These are phyloP conservation scores for Calameuta idolon DNA, from an alignment of 2,888 invertebrate species.

Conservation along the genomic window DNA sequence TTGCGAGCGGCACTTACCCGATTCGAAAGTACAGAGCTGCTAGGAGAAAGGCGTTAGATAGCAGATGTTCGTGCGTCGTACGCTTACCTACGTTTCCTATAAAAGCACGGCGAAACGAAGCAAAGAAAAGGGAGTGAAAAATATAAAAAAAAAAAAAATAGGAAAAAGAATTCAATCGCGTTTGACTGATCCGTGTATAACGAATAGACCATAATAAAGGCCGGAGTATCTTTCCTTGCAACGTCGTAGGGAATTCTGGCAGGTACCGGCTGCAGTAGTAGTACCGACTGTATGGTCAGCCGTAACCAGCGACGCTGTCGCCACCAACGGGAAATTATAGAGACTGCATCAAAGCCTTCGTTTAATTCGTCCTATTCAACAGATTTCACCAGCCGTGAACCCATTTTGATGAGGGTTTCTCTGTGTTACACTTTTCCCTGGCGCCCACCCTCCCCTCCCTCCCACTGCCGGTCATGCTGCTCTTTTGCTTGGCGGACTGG, in stretches of 20 bases:
- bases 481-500: background rate
- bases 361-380: slow-evolving; percentile 51
- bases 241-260: background rate
- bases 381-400: slow-evolving; percentile 39
- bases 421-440: background rate
- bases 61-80: background rate
- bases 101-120: background rate
- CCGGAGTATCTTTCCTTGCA: background rate
- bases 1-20: background rate
- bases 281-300: background rate
- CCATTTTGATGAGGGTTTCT: slow-evolving; percentile 40
- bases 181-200: background rate
- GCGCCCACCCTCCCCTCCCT: background rate
- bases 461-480: background rate
- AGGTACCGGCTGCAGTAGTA: background rate
- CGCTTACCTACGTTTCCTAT: background rate
- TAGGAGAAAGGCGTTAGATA: background rate
- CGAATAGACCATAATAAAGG: background rate
- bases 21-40: background rate
- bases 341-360: slow-evolving; percentile 36
- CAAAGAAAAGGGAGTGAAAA: background rate
- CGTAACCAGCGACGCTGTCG: background rate
- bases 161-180: background rate
- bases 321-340: slow-evolving; percentile 31
- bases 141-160: background rate